phyloP scores from a whole-genome alignment of 2,888 invertebrate species.

The Eudasyphora cyanicolor region DNA sequence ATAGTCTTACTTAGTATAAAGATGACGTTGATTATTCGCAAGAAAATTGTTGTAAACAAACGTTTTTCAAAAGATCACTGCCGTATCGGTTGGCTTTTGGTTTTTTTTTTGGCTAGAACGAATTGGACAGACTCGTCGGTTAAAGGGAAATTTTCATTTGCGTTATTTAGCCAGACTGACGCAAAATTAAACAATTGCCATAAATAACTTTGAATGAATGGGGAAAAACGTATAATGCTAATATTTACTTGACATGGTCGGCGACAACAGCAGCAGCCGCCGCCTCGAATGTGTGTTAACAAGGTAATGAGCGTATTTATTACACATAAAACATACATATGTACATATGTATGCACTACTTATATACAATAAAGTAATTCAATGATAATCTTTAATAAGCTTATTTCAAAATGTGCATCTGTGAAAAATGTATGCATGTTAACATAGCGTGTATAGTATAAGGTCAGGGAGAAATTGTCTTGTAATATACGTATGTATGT shows the following conservation, averaged over 20 bases:
- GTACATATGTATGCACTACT: neutral
- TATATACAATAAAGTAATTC: neutral
- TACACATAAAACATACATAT: neutral
- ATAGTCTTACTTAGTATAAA: neutral
- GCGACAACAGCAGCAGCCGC: too few relatives aligned
- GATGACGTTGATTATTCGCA: neutral
- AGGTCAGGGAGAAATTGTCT: neutral
- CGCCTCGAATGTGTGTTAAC: neutral
- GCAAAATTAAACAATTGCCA: neutral
- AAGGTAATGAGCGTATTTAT: neutral
- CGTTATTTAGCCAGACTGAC: neutral
- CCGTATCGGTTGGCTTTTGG: neutral
- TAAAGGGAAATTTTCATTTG: neutral
- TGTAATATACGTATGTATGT: conserved; percentile 32
- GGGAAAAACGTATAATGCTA: too few relatives aligned
- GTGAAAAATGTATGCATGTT: neutral
- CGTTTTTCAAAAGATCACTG: too few relatives aligned
- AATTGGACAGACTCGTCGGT: too few relatives aligned
- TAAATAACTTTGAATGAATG: neutral
- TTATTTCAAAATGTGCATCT: neutral
- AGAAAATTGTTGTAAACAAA: neutral
- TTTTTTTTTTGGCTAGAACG: neutral
- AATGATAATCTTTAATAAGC: neutral
- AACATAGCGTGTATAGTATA: neutral
- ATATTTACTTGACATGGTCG: neutral